A percentile compares a stretch with the other conserved stretches of the same genome.
Conservation (phyloP, 23 tunicate species). For the Trididemnum miniatum region DNA sequence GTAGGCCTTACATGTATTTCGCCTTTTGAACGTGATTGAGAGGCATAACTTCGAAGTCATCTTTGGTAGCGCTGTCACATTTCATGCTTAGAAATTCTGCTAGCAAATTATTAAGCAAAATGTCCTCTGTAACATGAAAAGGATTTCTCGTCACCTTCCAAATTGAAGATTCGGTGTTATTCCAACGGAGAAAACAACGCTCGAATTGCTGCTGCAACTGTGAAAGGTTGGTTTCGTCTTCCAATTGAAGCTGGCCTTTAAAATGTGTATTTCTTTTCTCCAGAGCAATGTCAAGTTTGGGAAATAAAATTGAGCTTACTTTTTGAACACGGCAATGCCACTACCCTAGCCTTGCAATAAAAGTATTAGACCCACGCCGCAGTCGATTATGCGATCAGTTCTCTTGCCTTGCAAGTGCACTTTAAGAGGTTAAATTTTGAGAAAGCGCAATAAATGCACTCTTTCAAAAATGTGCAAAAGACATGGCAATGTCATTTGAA, state of each 20-base stretch:
- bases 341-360: slow-evolving; percentile 51
- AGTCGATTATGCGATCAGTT: slow-evolving; percentile 48
- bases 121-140: slow-evolving; percentile 43
- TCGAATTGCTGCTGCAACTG: slow-evolving; percentile 45
- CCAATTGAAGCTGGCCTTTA: slow-evolving; percentile 32
- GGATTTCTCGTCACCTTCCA: slow-evolving; percentile 59
- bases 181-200: slow-evolving; percentile 35
- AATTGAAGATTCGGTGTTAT: slow-evolving; percentile 38
- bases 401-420: slow-evolving; percentile 41
- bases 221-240: slow-evolving; percentile 29
- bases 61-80: slow-evolving; percentile 38
- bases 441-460: too few species aligned
- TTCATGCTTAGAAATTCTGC: slow-evolving; percentile 39
- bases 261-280: slow-evolving; percentile 9
- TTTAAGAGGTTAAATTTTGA: slow-evolving; percentile 36
- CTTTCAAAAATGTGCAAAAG: slow-evolving; percentile 47
- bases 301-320: slow-evolving; percentile 38
- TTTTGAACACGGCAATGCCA: slow-evolving; percentile 56
- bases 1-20: slow-evolving; percentile 28
- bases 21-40: slow-evolving; percentile 34
- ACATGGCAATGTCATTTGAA: slow-evolving; percentile 46
- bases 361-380: slow-evolving; percentile 42
- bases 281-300: slow-evolving; percentile 34
- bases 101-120: slow-evolving; percentile 34
- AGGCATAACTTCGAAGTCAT: slow-evolving; percentile 34